These are phyloP conservation scores for Pheosia gnoma DNA, from an alignment of 2,888 invertebrate species.

Conservation along the genomic window DNA sequence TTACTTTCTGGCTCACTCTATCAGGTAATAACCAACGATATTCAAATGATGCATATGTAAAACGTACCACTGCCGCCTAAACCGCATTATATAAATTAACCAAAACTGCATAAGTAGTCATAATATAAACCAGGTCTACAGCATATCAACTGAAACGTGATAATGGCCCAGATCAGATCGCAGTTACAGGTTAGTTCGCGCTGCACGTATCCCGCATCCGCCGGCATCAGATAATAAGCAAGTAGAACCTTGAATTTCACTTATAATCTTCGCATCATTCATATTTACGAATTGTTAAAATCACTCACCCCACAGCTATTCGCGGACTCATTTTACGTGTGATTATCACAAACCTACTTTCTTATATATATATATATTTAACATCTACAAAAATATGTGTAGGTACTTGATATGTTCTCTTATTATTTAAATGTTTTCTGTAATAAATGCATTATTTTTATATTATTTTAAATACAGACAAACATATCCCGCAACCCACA, in stretches of 20 bases:
- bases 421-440: not conserved
- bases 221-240: slow-evolving; percentile 4
- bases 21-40: not conserved
- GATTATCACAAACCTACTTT: not conserved
- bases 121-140: not conserved
- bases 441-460: no score
- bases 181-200: not conserved
- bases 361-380: not conserved
- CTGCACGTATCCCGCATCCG: slow-evolving; percentile 1
- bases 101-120: no score
- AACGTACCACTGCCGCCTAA: not conserved
- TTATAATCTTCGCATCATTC: not conserved
- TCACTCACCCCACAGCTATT: slow-evolving; percentile 36
- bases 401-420: not conserved
- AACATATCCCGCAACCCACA: not conserved
- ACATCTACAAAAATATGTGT: not conserved
- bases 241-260: slow-evolving; percentile 6
- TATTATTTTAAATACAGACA: no score
- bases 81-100: not conserved
- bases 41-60: not conserved
- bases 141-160: not conserved
- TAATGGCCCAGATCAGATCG: not conserved
- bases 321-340: slow-evolving; percentile 34
- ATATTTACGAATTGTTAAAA: not conserved
- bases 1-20: not conserved